phyloP scores from a whole-genome alignment of 2,797 vertebrate genomes.

The Leuciscus waleckii region DNA sequence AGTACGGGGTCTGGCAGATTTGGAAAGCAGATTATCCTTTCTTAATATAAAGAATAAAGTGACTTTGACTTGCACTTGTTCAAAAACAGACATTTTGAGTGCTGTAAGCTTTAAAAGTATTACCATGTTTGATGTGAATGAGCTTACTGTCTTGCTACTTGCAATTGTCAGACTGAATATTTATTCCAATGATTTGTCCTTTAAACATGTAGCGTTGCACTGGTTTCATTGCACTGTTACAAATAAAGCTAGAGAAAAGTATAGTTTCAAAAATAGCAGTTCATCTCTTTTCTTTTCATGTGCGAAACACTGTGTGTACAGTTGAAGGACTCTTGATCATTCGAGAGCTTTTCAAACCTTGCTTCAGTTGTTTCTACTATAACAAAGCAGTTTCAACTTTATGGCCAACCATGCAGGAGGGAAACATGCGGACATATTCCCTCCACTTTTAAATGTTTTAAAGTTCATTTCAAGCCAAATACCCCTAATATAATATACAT shows the following conservation, averaged over 20 bases:
- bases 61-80: neutral
- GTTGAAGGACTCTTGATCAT: constrained; percentile 17
- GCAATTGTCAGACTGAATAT: neutral
- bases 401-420: neutral
- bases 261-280: constrained; percentile 11
- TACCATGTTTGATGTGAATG: constrained; percentile 22
- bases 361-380: neutral
- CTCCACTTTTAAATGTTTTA: neutral
- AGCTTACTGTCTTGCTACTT: neutral
- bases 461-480: neutral
- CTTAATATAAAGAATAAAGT: constrained; percentile 11
- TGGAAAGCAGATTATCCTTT: neutral
- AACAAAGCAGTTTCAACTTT: neutral
- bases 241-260: neutral
- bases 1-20: constrained; percentile 35
- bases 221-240: neutral
- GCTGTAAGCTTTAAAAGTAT: constrained; percentile 26
- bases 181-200: constrained; percentile 1
- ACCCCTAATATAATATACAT: no score
- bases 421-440: neutral
- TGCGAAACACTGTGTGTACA: neutral
- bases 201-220: neutral
- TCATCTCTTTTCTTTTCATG: neutral
- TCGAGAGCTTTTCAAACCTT: constrained; percentile 12
- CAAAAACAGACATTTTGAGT: constrained; percentile 9